These are phyloP conservation scores for Furcula furcula DNA, from an alignment of 2,888 invertebrate genomes.

Conservation along the genomic window DNA sequence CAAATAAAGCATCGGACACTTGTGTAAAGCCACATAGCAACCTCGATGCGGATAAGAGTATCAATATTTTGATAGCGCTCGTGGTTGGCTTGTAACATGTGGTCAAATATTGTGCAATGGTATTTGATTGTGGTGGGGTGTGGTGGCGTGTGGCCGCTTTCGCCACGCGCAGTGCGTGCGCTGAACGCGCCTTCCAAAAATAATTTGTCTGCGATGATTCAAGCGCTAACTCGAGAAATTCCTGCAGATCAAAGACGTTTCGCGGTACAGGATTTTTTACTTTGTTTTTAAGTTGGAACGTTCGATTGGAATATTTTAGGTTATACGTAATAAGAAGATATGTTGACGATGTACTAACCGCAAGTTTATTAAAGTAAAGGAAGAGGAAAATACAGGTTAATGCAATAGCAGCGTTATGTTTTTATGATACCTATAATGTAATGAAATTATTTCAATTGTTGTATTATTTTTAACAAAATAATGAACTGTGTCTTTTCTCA, in stretches of 20 bases:
- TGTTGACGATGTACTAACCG: no score
- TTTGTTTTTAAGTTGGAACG: constrained; percentile 24
- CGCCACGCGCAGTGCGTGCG: constrained; percentile 52
- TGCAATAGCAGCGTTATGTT: no score
- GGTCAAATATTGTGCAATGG: constrained; percentile 77
- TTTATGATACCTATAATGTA: no score
- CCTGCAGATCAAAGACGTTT: constrained; percentile 69
- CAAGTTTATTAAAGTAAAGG: no score
- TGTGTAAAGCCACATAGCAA: constrained; percentile 66
- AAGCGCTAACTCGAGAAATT: constrained; percentile 68
- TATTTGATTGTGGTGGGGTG: constrained; percentile 57
- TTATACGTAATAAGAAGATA: constrained; percentile 18
- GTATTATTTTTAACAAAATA: no score
- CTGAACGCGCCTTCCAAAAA: constrained; percentile 52
- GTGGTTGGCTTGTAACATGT: constrained; percentile 71
- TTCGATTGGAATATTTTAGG: constrained; percentile 28
- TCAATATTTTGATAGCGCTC: constrained; percentile 79
- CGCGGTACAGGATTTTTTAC: constrained; percentile 53
- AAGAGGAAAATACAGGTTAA: no score
- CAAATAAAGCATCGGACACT: constrained; percentile 63
- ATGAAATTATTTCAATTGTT: no score
- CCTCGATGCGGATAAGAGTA: constrained; percentile 70
- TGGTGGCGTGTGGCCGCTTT: constrained; percentile 49
- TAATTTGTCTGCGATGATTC: constrained; percentile 65
- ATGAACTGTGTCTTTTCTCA: no score